Conservation (phyloP, 2,888 invertebrate genomes). For the Campoletis raptor region DNA sequence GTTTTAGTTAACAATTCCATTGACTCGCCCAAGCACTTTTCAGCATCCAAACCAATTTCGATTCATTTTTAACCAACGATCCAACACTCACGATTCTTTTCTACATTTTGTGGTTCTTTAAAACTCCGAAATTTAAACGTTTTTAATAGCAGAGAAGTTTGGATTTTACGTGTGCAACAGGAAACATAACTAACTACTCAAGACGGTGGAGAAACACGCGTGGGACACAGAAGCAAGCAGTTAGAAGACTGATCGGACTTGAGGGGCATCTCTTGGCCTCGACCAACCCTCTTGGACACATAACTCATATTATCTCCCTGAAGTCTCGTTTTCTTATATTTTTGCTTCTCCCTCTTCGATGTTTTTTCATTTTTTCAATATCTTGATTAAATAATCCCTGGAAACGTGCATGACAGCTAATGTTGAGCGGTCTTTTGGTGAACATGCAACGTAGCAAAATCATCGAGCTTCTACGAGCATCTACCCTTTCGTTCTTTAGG, state of each 20-base stretch:
- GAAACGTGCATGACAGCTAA: slow-evolving; percentile 36
- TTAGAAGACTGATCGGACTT: slow-evolving; percentile 83
- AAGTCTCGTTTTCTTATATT: slow-evolving; percentile 49
- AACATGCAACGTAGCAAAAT: not conserved
- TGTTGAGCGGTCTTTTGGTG: not conserved
- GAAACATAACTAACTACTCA: slow-evolving; percentile 64
- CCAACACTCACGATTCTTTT: not conserved
- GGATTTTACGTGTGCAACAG: slow-evolving; percentile 48
- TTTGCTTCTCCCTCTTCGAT: slow-evolving; percentile 30
- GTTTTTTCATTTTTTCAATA: not conserved
- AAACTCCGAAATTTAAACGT: not conserved
- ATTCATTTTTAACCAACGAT: not conserved
- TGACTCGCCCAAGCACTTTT: not conserved
- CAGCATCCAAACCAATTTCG: not conserved
- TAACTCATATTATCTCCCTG: slow-evolving; percentile 81
- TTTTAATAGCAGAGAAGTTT: not conserved
- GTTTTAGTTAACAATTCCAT: not conserved
- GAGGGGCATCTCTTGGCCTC: slow-evolving; percentile 85
- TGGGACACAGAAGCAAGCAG: slow-evolving; percentile 79
- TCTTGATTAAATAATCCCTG: slow-evolving; percentile 40
- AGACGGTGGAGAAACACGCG: slow-evolving; percentile 74
- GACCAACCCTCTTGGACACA: slow-evolving; percentile 79
- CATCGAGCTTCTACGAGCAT: slow-evolving; percentile 8
- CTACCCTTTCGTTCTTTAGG: not conserved
- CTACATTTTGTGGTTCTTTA: not conserved